These are phyloP conservation scores for Clarias fuscus DNA, from an alignment of 2,797 vertebrate genomes.

Conservation along the genomic window DNA sequence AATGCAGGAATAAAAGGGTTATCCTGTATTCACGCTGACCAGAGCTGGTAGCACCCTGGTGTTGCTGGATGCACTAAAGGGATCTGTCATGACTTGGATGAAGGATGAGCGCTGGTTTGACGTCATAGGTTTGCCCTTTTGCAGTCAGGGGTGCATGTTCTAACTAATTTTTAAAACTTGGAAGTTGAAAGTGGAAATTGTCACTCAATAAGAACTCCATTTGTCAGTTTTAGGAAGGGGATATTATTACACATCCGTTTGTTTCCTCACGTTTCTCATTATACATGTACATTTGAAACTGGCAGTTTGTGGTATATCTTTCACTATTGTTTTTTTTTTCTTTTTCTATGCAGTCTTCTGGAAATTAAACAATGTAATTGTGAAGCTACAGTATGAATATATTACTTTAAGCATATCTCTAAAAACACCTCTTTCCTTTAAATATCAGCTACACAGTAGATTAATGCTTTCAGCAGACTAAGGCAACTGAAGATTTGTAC, in stretches of 20 bases:
- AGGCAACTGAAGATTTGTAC: neutral
- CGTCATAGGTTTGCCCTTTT: slow-evolving; percentile 38
- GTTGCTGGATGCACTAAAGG: slow-evolving; percentile 9
- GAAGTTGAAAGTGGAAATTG: slow-evolving; percentile 29
- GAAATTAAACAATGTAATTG: neutral
- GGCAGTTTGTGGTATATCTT: slow-evolving; percentile 9
- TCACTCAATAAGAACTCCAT: slow-evolving; percentile 38
- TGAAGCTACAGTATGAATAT: neutral
- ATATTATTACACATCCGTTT: slow-evolving; percentile 33
- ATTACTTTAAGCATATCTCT: neutral
- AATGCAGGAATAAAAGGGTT: slow-evolving; percentile 40
- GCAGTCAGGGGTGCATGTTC: slow-evolving; percentile 9
- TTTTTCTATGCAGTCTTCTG: neutral
- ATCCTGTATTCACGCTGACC: slow-evolving; percentile 50
- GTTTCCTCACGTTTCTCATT: slow-evolving; percentile 14
- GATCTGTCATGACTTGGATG: slow-evolving; percentile 19
- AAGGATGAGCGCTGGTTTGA: slow-evolving; percentile 30
- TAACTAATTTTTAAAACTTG: slow-evolving; percentile 34
- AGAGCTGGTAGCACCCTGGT: slow-evolving; percentile 56
- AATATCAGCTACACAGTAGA: neutral
- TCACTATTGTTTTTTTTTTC: neutral
- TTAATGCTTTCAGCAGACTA: neutral
- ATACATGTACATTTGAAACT: slow-evolving; percentile 14
- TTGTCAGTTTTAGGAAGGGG: slow-evolving; percentile 37
- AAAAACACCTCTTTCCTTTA: neutral